These are phyloP conservation scores for Lepisosteus oculatus DNA, from an alignment of 2,113 vertebrate genomes.

Conservation along the genomic window DNA sequence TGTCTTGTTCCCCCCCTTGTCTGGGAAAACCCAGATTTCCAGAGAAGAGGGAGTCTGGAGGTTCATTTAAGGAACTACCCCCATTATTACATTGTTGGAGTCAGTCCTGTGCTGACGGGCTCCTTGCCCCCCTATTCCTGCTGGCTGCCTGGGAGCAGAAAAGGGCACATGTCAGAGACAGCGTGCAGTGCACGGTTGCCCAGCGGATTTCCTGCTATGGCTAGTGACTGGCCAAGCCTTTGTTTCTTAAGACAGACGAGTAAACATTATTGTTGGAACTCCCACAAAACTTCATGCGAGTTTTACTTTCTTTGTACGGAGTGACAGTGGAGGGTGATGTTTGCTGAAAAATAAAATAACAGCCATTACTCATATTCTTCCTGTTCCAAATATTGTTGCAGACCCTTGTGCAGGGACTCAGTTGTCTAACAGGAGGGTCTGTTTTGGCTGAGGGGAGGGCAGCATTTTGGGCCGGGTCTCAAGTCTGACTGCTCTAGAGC, in stretches of 20 bases:
- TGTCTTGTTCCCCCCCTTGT: no score
- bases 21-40: no score
- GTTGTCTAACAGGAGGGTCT: no score
- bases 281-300: conserved; percentile 17
- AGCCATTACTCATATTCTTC: not conserved
- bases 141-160: not conserved
- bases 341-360: conserved; percentile 8
- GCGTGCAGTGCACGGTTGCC: conserved; percentile 43
- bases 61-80: no score
- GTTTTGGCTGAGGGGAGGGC: no score
- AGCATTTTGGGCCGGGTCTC: no score
- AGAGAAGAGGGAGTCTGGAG: no score
- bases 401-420: not conserved
- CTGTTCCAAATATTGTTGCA: conserved; percentile 4
- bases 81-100: no score
- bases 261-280: conserved; percentile 66
- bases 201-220: conserved; percentile 56
- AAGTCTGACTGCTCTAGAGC: no score
- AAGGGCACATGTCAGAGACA: conserved; percentile 23
- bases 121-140: no score
- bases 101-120: no score
- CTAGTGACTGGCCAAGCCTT: conserved; percentile 44
- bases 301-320: conserved; percentile 5
- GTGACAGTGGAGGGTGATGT: conserved; percentile 12
- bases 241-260: conserved; percentile 53